Evolutionary conservation across 2,113 vertebrate genomes (phyloP), one percentile per base, ranked within the genome.

Genomic region (Callipepla squamata): DNA sequence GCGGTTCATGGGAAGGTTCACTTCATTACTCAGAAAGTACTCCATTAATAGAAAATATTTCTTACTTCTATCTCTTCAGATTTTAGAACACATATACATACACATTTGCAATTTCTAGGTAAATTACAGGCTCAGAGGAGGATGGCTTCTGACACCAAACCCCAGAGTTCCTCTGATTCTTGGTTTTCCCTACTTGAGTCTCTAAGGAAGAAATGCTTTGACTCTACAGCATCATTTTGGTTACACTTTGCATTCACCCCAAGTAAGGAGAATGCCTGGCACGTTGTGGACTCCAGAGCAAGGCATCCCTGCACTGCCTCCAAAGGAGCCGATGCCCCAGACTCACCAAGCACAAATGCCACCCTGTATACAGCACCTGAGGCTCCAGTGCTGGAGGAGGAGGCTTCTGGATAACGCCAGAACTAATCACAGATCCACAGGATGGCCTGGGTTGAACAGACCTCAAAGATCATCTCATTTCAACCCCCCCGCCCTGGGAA

Each of bases 131-230:
- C n/a, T 11, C 3, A 3, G 6, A n/a, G 67, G 3, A 7, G 17
- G 17, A 42, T 21, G 6, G 34, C 6, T 59, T 73, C 59, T 58
- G 11, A 8, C 21, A 48, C n/a, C 32, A n/a, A 19, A 12, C 5
- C 72, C 13, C 21, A 57, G 40, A 58, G 26, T 4, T 8, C 4
- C 5, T 53, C 66, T 32, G 32, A n/a, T 8, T 9, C 22, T 32
- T 26, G 4, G 0, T 7, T 14, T 20, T 9, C 13, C 4, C 8
- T 5, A 16, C 58, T 5, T 15, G 30, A 26, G 16, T 19, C 3
- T 76, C 15, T 32, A 8, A 32, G 38, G 15, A 23, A 76, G 26
- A 67, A 65, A 59, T 3, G 15, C 12, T 55, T 57, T 2, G 28
- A 26, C 20, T 53, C 23, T 4, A 26, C 17, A 89, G 6, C 13